phyloP scores from a whole-genome alignment of 2,797 vertebrate genomes.

The Myotis vivesi region DNA sequence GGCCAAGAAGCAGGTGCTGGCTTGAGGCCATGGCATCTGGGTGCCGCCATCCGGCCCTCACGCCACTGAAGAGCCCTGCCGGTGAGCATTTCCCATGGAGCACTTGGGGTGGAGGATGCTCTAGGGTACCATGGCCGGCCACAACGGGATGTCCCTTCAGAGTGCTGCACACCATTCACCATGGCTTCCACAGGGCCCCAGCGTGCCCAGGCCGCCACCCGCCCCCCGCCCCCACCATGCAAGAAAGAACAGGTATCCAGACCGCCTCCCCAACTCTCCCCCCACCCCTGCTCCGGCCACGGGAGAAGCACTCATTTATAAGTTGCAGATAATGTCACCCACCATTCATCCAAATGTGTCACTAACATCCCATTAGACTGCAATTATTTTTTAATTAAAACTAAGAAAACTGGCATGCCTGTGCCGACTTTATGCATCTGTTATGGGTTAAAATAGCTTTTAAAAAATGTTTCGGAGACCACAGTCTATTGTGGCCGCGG shows the following conservation, averaged over 20 bases:
- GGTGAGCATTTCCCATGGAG: constrained; percentile 51
- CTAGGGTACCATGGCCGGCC: constrained; percentile 43
- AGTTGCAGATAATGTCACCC: constrained; percentile 88
- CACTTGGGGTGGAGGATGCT: constrained; percentile 29
- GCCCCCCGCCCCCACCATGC: neutral
- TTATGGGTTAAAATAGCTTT: constrained; percentile 90
- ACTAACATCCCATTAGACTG: constrained; percentile 88
- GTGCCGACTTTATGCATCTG: constrained; percentile 89
- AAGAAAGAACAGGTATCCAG: neutral
- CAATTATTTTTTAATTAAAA: constrained; percentile 93
- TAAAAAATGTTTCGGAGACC: constrained; percentile 88
- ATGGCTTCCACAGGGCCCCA: neutral
- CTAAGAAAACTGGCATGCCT: constrained; percentile 88
- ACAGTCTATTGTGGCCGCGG: constrained; percentile 88
- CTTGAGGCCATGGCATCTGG: neutral
- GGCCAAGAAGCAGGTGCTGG: neutral
- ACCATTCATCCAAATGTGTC: constrained; percentile 89
- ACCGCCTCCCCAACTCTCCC: neutral
- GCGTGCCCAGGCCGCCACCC: neutral
- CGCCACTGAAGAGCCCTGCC: neutral
- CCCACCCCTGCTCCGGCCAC: constrained; percentile 75
- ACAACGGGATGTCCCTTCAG: neutral
- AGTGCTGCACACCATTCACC: neutral
- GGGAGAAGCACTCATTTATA: constrained; percentile 84
- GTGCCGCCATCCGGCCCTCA: neutral